Evolutionary conservation across 2,888 invertebrate genomes (phyloP), one percentile per base, ranked within the genome.

Genomic region (Plemyria rubiginata): DNA sequence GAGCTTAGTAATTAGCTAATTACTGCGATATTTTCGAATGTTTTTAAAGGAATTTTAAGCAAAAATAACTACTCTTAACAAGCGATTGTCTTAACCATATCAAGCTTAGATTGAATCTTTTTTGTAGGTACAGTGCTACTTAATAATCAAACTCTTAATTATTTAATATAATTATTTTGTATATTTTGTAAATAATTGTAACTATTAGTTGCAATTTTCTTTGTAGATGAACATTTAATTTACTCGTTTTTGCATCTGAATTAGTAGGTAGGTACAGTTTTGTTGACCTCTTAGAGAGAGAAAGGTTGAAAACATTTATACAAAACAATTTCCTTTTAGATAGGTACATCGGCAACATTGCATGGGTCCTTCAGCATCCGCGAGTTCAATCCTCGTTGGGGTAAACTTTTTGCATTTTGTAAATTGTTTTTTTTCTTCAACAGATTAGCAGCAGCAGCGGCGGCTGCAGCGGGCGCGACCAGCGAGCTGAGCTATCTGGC

Each of bases 401-500:
- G 2, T 8, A 0, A 32, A 45, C 40, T 52, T 52, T 52, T 52
- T 46, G 54, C 46, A 12, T 46, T 16, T 45, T 32, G 6, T 32
- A 38, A 55, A 28, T 4, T 49, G 4, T 46, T 36, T 45, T 60
- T 41, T 66, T 70, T 62, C 65, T 49, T 16, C 0, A n/a, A 22
- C 80, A 93, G 93, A 74, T 67, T 93, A 65, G 92, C 93, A 70
- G 93, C 93, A 62, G 90, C 92, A 12, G 88, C 92, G 52, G 92
- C 93, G 36, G 70, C 70, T 2, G 70, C 92, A 46, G 88, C 93
- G 16, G 92, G 90, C 0, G 92, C 92, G 0, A 90, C 92, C 67
- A 90, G 91, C 40, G 93, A 93, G 87, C 93, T 88, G 67, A 92
- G 88, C 78, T 93, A 92, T 82, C 86, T 93, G 55, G 93, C 93